Evolutionary conservation across 1,140 invertebrate species (phyloP).

Genomic region (Heliothis subflexa): DNA sequence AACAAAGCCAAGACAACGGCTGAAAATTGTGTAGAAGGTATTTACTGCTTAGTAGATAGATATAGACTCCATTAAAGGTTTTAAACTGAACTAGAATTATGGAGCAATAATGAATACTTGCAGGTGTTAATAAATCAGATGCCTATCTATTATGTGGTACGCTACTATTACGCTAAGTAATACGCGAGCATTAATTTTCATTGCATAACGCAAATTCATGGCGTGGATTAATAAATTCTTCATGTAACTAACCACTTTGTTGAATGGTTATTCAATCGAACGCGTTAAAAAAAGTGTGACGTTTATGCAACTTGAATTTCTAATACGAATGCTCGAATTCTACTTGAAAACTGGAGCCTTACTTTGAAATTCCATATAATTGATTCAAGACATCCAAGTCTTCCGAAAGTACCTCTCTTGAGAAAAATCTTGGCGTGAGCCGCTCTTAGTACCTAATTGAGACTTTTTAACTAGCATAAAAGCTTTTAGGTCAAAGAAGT

Average conservation of each 20-base stretch:
- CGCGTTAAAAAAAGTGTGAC: conserved; percentile 29
- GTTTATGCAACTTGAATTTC: conserved; percentile 35
- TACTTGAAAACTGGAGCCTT: conserved; percentile 3
- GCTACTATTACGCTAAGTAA: conserved; percentile 23
- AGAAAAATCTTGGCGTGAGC: conserved; percentile 28
- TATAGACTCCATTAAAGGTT: neutral
- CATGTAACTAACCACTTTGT: conserved; percentile 31
- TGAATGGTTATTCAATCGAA: conserved; percentile 43
- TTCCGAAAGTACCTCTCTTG: conserved; percentile 16
- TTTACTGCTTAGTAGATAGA: neutral
- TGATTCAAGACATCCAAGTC: conserved; percentile 13
- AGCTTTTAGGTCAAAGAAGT: conserved; percentile 38
- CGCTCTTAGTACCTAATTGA: conserved; percentile 33
- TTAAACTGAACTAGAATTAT: neutral
- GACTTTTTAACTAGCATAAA: conserved; percentile 36
- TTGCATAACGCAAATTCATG: conserved; percentile 33
- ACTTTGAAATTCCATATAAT: conserved; percentile 12
- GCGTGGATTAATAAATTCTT: conserved; percentile 36
- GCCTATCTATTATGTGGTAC: conserved; percentile 10
- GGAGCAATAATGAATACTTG: neutral
- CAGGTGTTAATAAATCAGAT: conserved; percentile 30
- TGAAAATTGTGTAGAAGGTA: neutral
- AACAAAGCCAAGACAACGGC: conserved; percentile 19
- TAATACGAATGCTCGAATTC: conserved; percentile 3
- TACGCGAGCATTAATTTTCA: conserved; percentile 31